Percentiles rank a stretch among this genome's conserved stretches.
phyloP scores from a whole-genome alignment of 2,113 vertebrate species.

The Pluvianellus socialis region DNA sequence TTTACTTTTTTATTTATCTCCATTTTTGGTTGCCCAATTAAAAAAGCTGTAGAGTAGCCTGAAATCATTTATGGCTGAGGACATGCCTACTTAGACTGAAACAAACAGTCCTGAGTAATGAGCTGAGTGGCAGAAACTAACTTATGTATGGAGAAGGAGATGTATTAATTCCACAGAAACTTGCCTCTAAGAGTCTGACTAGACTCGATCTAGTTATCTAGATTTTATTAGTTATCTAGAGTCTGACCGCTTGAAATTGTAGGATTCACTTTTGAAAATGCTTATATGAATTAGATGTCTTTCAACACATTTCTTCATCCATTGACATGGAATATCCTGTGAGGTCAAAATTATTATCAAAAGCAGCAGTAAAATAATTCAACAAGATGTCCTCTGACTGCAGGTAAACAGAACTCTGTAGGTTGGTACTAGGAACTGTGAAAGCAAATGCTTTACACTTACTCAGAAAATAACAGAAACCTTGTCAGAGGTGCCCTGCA shows the following conservation, averaged over 20 bases:
- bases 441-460: neutral
- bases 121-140: neutral
- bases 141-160: neutral
- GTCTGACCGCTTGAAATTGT: neutral
- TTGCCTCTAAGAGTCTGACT: neutral
- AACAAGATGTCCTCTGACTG: neutral
- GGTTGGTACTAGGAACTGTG: neutral
- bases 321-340: neutral
- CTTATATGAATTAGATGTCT: neutral
- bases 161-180: neutral
- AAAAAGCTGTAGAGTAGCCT: neutral
- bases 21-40: neutral
- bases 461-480: neutral
- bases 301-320: neutral
- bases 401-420: neutral
- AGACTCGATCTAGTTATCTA: too few relatives aligned
- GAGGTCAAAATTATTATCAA: neutral
- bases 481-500: neutral
- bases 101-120: neutral
- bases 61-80: neutral
- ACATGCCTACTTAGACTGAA: neutral
- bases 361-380: neutral
- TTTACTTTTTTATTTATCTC: neutral
- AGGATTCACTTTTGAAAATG: neutral
- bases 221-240: neutral